Evolutionary conservation across 2,888 invertebrate genomes (phyloP).

Genomic region (Plagodis pulveraria): DNA sequence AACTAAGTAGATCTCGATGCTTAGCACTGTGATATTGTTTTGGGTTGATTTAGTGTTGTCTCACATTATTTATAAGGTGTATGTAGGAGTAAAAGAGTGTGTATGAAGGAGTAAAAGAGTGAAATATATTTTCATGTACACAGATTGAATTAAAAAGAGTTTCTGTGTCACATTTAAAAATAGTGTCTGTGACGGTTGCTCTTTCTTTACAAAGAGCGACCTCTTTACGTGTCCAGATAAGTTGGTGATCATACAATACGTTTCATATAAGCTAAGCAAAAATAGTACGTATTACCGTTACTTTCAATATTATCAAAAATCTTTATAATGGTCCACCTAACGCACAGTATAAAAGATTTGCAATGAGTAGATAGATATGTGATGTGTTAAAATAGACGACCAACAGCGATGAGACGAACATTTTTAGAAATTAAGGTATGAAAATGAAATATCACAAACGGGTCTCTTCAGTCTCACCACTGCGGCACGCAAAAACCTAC

Average conservation of each 20-base stretch:
- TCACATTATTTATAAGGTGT: too few species aligned
- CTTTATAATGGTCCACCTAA: conserved; percentile 70
- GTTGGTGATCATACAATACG: not conserved
- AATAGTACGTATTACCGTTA: conserved; percentile 5
- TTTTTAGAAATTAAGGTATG: conserved; percentile 8
- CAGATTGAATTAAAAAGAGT: too few species aligned
- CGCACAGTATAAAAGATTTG: conserved; percentile 73
- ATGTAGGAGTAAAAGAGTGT: too few species aligned
- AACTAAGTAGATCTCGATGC: too few species aligned
- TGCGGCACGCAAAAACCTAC: conserved; percentile 61
- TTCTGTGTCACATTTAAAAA: too few species aligned
- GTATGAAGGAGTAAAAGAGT: too few species aligned
- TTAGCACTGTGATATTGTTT: too few species aligned
- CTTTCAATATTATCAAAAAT: conserved; percentile 23
- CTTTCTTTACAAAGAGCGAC: too few species aligned
- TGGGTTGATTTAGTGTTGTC: too few species aligned
- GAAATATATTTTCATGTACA: too few species aligned
- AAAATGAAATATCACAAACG: conserved; percentile 24
- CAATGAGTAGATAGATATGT: conserved; percentile 81
- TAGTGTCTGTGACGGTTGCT: too few species aligned
- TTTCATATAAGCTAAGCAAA: conserved; percentile 22
- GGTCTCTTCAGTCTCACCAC: conserved; percentile 41
- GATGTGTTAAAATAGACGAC: conserved; percentile 57
- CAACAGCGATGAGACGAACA: conserved; percentile 38
- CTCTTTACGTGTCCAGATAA: too few species aligned